A percentile compares a stretch with the other conserved stretches of the same genome.
These are phyloP conservation scores for Acestrorhynchus altus DNA, from an alignment of 2,797 vertebrate species.

Conservation along the genomic window DNA sequence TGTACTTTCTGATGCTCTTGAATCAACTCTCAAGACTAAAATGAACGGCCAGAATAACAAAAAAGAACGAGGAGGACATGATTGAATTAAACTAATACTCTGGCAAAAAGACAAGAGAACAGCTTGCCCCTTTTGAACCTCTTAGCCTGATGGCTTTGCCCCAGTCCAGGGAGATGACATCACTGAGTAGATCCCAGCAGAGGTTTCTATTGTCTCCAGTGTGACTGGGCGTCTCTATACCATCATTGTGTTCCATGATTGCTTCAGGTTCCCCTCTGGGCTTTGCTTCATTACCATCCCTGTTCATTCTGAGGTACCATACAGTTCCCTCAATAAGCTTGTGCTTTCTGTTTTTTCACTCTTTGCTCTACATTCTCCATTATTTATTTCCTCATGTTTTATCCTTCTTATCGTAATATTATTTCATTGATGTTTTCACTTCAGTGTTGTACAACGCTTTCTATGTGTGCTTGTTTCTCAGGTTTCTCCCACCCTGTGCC, in stretches of 20 bases:
- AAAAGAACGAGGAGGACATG: slow-evolving; percentile 14
- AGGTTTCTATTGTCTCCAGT: slow-evolving; percentile 71
- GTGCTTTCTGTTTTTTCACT: slow-evolving; percentile 29
- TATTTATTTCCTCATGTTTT: slow-evolving; percentile 1
- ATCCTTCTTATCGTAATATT: neutral
- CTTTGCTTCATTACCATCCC: slow-evolving; percentile 44
- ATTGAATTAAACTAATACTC: slow-evolving; percentile 38
- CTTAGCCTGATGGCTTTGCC: slow-evolving; percentile 58
- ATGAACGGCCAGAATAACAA: slow-evolving; percentile 31
- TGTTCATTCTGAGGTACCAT: slow-evolving; percentile 25
- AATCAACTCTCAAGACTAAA: slow-evolving; percentile 21
- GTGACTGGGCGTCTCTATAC: slow-evolving; percentile 69
- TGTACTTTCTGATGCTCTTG: slow-evolving; percentile 8
- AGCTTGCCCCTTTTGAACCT: slow-evolving; percentile 32
- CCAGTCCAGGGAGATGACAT: slow-evolving; percentile 72
- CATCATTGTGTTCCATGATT: slow-evolving; percentile 53
- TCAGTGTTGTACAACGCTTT: neutral
- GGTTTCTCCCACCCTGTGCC: neutral
- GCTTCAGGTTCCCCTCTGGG: slow-evolving; percentile 47
- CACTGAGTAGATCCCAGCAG: slow-evolving; percentile 67
- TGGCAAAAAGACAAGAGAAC: slow-evolving; percentile 34
- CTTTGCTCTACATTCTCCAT: neutral
- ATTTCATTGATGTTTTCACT: neutral
- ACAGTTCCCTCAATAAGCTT: slow-evolving; percentile 26
- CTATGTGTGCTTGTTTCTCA: neutral